Percentiles rank a stretch among this genome's conserved stretches.
phyloP scores from a whole-genome alignment of 2,888 invertebrate species.

The Cinara cedri region DNA sequence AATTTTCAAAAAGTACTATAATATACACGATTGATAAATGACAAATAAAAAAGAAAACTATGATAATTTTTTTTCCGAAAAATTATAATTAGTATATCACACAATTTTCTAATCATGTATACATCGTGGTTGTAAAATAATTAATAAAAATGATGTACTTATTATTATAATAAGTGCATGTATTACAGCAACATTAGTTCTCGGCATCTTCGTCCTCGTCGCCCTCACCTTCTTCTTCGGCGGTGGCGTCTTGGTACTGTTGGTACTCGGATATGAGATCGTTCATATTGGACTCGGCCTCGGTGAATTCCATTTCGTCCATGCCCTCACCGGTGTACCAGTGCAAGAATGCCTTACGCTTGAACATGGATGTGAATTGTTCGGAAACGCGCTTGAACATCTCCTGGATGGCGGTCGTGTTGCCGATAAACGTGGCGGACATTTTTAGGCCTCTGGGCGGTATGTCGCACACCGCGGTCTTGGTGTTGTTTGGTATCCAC shows the following conservation, averaged over 20 bases:
- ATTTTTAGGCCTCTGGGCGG: conserved; percentile 73
- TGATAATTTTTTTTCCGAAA: too few relatives aligned
- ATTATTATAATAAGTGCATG: too few relatives aligned
- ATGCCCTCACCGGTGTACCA: conserved; percentile 65
- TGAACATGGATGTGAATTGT: conserved; percentile 72
- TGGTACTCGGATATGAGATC: background rate
- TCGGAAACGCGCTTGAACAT: conserved; percentile 70
- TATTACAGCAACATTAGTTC: too few relatives aligned
- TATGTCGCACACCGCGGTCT: conserved; percentile 81
- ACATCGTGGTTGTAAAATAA: too few relatives aligned
- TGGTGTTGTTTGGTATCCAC: conserved; percentile 67
- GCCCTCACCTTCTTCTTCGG: background rate
- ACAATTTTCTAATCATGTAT: too few relatives aligned
- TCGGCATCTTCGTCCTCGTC: background rate
- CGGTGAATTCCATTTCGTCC: background rate
- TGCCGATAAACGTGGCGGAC: conserved; percentile 71
- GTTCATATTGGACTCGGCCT: conserved; percentile 3
- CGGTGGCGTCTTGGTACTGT: background rate
- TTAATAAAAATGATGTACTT: too few relatives aligned
- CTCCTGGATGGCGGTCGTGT: conserved; percentile 68
- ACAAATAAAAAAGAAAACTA: too few relatives aligned
- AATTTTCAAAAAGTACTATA: too few relatives aligned
- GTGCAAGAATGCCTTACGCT: conserved; percentile 73
- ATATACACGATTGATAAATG: too few relatives aligned
- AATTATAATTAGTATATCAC: too few relatives aligned